Evolutionary conservation across 2,888 invertebrate species (phyloP).

Genomic region (Tetranychus truncatus): DNA sequence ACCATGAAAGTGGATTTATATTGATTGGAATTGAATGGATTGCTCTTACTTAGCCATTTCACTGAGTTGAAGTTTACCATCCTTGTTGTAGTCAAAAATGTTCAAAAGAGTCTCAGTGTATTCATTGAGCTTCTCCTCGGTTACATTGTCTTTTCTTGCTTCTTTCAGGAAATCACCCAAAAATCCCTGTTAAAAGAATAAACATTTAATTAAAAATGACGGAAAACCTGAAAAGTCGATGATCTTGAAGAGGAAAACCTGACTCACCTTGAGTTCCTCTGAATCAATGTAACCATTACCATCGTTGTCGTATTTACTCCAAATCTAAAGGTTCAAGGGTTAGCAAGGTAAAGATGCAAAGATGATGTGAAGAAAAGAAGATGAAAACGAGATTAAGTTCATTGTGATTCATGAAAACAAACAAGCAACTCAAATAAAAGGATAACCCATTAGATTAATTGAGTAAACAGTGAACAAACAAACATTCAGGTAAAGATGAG

Average conservation of each 20-base stretch:
- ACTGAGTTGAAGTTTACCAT: constrained; percentile 35
- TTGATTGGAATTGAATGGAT: neutral
- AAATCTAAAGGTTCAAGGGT: constrained; percentile 28
- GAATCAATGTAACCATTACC: constrained; percentile 35
- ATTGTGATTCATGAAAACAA: neutral
- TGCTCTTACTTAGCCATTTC: constrained; percentile 36
- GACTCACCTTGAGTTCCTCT: constrained; percentile 34
- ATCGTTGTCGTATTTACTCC: constrained; percentile 35
- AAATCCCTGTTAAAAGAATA: constrained; percentile 30
- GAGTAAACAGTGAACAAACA: neutral
- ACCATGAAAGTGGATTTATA: neutral
- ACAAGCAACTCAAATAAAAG: neutral
- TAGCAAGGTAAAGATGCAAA: neutral
- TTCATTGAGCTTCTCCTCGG: constrained; percentile 34
- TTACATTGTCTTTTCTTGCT: constrained; percentile 29
- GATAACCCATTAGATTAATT: neutral
- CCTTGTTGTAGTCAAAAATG: constrained; percentile 35
- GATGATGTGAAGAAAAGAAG: constrained; percentile 23
- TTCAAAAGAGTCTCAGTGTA: constrained; percentile 31
- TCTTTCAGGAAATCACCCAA: constrained; percentile 31
- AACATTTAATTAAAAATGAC: neutral
- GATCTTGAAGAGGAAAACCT: neutral
- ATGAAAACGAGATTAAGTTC: neutral
- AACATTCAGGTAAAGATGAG: neutral
- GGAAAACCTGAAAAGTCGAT: neutral